These are phyloP conservation scores for Ibidorhyncha struthersii DNA, from an alignment of 2,113 vertebrate species.

Conservation along the genomic window DNA sequence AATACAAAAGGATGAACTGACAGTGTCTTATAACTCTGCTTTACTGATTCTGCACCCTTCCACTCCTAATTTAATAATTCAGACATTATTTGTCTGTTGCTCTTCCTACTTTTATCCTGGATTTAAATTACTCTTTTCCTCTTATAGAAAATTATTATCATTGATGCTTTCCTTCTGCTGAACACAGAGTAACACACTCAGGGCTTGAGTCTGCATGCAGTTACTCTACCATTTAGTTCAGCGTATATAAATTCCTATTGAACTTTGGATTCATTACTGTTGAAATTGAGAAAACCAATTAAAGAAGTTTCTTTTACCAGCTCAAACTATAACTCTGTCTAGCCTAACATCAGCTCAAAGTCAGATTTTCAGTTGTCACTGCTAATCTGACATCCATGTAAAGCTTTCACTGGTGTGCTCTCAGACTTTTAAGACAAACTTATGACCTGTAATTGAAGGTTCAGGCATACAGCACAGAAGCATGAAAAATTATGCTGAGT, in stretches of 20 bases:
- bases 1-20: conserved; percentile 3
- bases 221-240: not conserved
- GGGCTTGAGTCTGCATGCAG: not conserved
- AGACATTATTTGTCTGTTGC: not conserved
- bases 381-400: not conserved
- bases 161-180: not conserved
- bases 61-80: conserved; percentile 46
- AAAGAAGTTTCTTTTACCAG: not conserved
- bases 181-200: not conserved
- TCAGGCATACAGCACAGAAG: not conserved
- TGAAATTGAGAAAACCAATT: not conserved
- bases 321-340: not conserved
- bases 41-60: not conserved
- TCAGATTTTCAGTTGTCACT: not conserved
- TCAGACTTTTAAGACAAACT: not conserved
- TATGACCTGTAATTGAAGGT: not conserved
- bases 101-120: conserved; percentile 1
- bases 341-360: not conserved
- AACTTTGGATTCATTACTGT: not conserved
- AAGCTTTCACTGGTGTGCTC: not conserved
- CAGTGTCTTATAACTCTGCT: not conserved
- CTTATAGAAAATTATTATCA: not conserved
- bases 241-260: not conserved
- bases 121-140: not conserved
- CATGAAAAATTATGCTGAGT: not conserved